Evolutionary conservation across 2,888 invertebrate genomes (phyloP).

Genomic region (Drosophila recens): DNA sequence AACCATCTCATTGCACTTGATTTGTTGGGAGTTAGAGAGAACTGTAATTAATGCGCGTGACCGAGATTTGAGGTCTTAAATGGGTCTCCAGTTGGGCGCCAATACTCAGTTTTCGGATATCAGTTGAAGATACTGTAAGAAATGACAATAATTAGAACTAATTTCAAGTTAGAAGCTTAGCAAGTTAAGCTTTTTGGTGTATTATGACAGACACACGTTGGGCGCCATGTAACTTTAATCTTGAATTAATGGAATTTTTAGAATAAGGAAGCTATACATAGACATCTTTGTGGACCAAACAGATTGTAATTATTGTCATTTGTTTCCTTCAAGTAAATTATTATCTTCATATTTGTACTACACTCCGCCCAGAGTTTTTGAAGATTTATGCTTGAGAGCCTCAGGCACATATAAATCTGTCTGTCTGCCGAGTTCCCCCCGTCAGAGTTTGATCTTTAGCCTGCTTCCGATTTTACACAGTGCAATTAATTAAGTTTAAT

Average conservation of each 20-base stretch:
- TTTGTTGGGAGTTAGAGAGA: constrained; percentile 32
- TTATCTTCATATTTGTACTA: constrained; percentile 5
- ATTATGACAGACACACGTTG: neutral
- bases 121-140: neutral
- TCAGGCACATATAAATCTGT: constrained; percentile 17
- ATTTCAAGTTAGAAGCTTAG: neutral
- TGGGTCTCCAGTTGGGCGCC: constrained; percentile 14
- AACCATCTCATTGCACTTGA: constrained; percentile 42
- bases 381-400: constrained; percentile 45
- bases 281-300: neutral
- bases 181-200: neutral
- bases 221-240: neutral
- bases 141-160: constrained; percentile 3
- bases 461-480: constrained; percentile 30
- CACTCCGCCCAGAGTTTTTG: neutral
- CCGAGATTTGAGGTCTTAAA: constrained; percentile 40
- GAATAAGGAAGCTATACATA: neutral
- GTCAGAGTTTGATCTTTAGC: constrained; percentile 3
- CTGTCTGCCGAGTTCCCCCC: constrained; percentile 14
- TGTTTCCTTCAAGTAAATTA: constrained; percentile 1
- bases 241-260: neutral
- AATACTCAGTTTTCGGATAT: neutral
- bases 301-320: neutral
- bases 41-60: constrained; percentile 49
- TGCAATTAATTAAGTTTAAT: constrained; percentile 69